Percentiles rank a stretch among this genome's conserved stretches.
Evolutionary conservation across 2,113 vertebrate species (phyloP).

Genomic region (Gopherus evgoodei): DNA sequence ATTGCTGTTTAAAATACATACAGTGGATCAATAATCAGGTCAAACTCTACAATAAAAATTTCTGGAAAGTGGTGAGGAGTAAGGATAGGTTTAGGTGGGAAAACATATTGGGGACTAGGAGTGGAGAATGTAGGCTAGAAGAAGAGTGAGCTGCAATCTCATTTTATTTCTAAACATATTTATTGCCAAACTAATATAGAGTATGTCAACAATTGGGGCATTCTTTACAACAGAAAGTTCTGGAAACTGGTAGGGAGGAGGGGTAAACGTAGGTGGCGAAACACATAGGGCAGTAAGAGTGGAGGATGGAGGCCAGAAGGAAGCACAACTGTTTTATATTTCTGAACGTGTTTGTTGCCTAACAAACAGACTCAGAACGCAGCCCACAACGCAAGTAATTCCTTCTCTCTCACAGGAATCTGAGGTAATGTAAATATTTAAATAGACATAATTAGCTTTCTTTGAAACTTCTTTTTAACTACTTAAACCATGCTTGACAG

Average conservation of each 20-base stretch:
- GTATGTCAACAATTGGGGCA: background rate
- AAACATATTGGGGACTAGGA: background rate
- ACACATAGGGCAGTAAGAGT: constrained; percentile 5
- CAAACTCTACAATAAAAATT: background rate
- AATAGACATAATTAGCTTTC: background rate
- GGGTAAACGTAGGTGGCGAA: background rate
- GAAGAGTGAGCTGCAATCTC: background rate
- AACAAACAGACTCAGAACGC: background rate
- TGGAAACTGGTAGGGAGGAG: background rate
- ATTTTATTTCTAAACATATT: background rate
- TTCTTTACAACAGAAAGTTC: background rate
- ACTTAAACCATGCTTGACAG: background rate
- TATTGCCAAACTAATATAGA: background rate
- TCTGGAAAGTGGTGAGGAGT: background rate
- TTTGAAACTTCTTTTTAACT: background rate
- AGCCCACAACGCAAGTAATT: background rate
- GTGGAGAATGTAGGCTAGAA: constrained; percentile 31
- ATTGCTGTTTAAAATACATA: background rate
- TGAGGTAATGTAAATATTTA: constrained; percentile 54
- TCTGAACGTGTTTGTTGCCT: background rate
- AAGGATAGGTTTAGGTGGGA: background rate
- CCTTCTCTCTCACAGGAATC: background rate
- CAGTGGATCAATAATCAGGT: background rate
- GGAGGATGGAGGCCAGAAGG: constrained; percentile 20
- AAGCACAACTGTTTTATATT: background rate